Evolutionary conservation across 2,113 vertebrate genomes (phyloP), one percentile per base, ranked within the genome.

Genomic region (Ochotona curzoniae): DNA sequence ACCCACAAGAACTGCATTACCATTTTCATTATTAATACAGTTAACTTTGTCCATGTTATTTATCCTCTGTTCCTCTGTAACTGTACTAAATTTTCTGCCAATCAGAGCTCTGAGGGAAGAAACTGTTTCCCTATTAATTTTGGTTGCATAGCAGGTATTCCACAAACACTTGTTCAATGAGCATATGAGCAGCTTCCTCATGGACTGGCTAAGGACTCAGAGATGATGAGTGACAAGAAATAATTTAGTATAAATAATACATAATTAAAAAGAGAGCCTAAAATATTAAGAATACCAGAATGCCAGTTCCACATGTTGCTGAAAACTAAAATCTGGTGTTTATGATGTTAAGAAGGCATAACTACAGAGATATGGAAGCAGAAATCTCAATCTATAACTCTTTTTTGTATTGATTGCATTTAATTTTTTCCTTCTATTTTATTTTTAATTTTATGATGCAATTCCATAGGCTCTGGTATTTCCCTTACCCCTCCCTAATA

Each of bases 261-360:
- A 91, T 84, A 73, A 57, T 73, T 79, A 87, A 28, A 78, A 26
- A 82, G n/a, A 63, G 51, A 89, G 26, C 49, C 84, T 82, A 96
- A 95, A 94, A 93, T 74, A 95, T 70, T 89, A 69, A 91, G 44
- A 93, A 93, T 91, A 81, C 57, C 60, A 91, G 88, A 94, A 78
- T 74, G 38, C 74, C 49, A 71, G 47, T 83, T 93, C 54, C 61
- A 82, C 44, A 90, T 94, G 88, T 74, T 90, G 79, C 38, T 95
- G 92, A 90, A 97, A 92, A 87, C 75, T 89, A 80, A 76, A 90
- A 82, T 82, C 63, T 92, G 82, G 67, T 95, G 90, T 95, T 96
- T 93, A 92, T 70, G 51, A 69, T 92, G 61, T 51, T 89, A 70
- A 94, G 64, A 93, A 49, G 73, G 90, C 85, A 66, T 54, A 85